Evolutionary conservation across 1,140 invertebrate species (phyloP).

Genomic region (Polypedilum pembai): DNA sequence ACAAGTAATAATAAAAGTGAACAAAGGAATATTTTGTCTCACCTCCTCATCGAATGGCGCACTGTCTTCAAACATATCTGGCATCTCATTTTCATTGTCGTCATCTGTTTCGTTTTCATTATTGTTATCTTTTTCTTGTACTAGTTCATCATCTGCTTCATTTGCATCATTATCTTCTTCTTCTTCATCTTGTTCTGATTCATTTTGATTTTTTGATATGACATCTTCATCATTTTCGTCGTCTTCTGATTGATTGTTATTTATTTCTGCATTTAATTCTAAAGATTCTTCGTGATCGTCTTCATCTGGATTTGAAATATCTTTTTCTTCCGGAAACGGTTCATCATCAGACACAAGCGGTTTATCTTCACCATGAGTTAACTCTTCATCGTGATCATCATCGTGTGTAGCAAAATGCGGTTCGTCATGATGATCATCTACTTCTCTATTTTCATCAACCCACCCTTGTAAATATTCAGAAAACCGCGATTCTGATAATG

Average conservation of each 20-base stretch:
- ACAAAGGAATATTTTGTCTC: background rate
- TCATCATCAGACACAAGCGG: constrained; percentile 39
- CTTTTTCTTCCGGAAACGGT: constrained; percentile 38
- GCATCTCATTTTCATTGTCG: constrained; percentile 37
- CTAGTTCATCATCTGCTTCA: constrained; percentile 35
- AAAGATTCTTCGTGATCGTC: constrained; percentile 33
- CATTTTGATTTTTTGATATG: constrained; percentile 39
- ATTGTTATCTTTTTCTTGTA: constrained; percentile 40
- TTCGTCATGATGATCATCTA: constrained; percentile 49
- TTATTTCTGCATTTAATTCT: constrained; percentile 33
- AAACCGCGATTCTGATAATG: constrained; percentile 60
- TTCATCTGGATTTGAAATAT: constrained; percentile 36
- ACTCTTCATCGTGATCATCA: constrained; percentile 42
- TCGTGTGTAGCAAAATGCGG: constrained; percentile 43
- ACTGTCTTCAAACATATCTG: constrained; percentile 32
- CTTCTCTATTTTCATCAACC: constrained; percentile 58
- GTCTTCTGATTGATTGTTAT: constrained; percentile 30
- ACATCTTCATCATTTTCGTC: constrained; percentile 34
- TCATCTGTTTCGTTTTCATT: constrained; percentile 40
- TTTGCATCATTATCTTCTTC: constrained; percentile 39
- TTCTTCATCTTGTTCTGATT: constrained; percentile 37
- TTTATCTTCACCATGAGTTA: constrained; percentile 41
- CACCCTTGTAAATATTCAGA: constrained; percentile 66
- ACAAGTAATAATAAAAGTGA: background rate
- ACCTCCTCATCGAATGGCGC: constrained; percentile 25